These are phyloP conservation scores for Thalassophryne amazonica DNA, from an alignment of 2,797 vertebrate genomes.

Conservation along the genomic window DNA sequence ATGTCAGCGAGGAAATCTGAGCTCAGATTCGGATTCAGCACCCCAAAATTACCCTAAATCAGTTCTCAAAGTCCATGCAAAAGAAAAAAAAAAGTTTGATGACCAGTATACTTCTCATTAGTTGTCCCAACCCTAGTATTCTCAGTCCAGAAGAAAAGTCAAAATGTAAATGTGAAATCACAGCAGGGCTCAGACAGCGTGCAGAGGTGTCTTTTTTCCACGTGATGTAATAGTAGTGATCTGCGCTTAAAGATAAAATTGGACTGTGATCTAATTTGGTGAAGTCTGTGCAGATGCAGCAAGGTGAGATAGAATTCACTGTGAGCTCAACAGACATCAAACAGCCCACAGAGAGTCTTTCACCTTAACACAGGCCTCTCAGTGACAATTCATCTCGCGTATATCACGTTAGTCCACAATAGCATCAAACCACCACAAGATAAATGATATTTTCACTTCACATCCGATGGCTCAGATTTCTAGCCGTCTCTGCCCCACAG, in stretches of 20 bases:
- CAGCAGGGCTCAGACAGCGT: constrained; percentile 2
- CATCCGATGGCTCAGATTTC: constrained; percentile 8
- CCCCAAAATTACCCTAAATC: too few relatives aligned
- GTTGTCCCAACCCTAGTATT: too few relatives aligned
- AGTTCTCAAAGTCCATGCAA: too few relatives aligned
- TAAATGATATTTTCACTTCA: constrained; percentile 35
- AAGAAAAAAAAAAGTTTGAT: too few relatives aligned
- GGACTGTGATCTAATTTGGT: constrained; percentile 53
- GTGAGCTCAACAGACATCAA: constrained; percentile 48
- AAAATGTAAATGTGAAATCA: constrained; percentile 30
- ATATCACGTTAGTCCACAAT: constrained; percentile 34
- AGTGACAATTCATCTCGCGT: constrained; percentile 41
- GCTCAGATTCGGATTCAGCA: too few relatives aligned
- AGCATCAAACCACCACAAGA: constrained; percentile 34
- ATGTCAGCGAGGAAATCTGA: too few relatives aligned
- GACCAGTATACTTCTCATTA: too few relatives aligned
- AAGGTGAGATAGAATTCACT: constrained; percentile 42
- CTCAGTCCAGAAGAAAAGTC: constrained; percentile 6
- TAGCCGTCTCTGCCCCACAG: not conserved
- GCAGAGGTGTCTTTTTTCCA: constrained; percentile 1
- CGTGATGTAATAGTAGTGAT: constrained; percentile 36
- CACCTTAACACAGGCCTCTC: constrained; percentile 36
- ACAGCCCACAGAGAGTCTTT: constrained; percentile 42
- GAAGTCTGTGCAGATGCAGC: constrained; percentile 44
- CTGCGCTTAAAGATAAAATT: constrained; percentile 42